Percentiles rank a stretch among this genome's conserved stretches.
Conservation (phyloP, 2,113 vertebrate species). For the Cottus gobio region DNA sequence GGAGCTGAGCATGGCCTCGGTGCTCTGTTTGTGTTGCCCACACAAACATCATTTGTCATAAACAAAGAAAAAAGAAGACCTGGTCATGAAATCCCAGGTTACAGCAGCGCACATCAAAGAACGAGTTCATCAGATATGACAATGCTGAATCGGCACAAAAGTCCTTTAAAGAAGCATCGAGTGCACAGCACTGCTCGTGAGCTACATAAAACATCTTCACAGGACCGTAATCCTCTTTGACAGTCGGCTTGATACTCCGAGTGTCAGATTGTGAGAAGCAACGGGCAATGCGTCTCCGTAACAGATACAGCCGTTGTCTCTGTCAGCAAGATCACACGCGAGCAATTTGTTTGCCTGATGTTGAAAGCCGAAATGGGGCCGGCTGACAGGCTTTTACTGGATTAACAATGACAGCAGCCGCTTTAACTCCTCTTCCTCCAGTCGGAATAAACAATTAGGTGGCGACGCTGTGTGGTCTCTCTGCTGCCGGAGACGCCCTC, state of each 20-base stretch:
- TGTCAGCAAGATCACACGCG: slow-evolving; percentile 53
- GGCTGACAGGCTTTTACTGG: slow-evolving; percentile 42
- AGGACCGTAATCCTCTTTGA: slow-evolving; percentile 34
- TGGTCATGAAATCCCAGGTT: neutral
- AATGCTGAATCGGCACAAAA: neutral
- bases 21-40: neutral
- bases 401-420: slow-evolving; percentile 59
- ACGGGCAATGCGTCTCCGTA: slow-evolving; percentile 39
- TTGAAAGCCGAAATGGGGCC: slow-evolving; percentile 50
- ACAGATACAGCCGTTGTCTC: slow-evolving; percentile 34
- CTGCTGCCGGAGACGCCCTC: neutral
- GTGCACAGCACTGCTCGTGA: neutral
- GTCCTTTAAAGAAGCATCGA: neutral
- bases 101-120: neutral
- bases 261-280: slow-evolving; percentile 45
- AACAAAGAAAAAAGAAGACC: neutral
- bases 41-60: neutral
- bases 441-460: slow-evolving; percentile 49
- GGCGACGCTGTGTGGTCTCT: slow-evolving; percentile 9
- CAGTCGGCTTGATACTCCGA: slow-evolving; percentile 29
- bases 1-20: too few relatives aligned
- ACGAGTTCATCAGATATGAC: neutral
- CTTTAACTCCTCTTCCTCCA: slow-evolving; percentile 39
- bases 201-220: neutral
- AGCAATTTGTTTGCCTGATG: slow-evolving; percentile 54